phyloP scores from a whole-genome alignment of 2,888 invertebrate species.

The Athetis lepigone region DNA sequence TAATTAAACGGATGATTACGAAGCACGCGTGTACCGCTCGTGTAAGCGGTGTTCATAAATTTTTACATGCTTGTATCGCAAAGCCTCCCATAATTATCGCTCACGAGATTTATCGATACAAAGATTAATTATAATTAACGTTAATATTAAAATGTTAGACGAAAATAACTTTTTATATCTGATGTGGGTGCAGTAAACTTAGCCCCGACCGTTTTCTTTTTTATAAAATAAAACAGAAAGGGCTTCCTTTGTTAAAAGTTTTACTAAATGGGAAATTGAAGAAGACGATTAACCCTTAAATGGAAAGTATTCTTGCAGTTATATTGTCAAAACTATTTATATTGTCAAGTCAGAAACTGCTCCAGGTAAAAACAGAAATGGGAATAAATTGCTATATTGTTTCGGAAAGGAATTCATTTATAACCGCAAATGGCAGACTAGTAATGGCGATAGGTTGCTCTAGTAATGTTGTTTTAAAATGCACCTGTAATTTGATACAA shows the following conservation, averaged over 20 bases:
- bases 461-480: slow-evolving; percentile 3
- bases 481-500: background rate
- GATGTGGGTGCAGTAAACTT: slow-evolving; percentile 3
- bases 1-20: slow-evolving; percentile 71
- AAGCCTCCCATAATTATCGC: slow-evolving; percentile 40
- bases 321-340: slow-evolving; percentile 50
- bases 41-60: slow-evolving; percentile 69
- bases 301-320: slow-evolving; percentile 42
- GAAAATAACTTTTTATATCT: slow-evolving; percentile 44
- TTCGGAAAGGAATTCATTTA: slow-evolving; percentile 35
- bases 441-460: slow-evolving; percentile 13
- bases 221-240: slow-evolving; percentile 11
- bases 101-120: slow-evolving; percentile 45
- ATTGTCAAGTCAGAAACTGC: slow-evolving; percentile 35
- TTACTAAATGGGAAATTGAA: slow-evolving; percentile 34
- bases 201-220: background rate
- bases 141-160: slow-evolving; percentile 54
- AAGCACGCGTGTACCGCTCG: slow-evolving; percentile 67
- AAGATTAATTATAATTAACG: slow-evolving; percentile 51
- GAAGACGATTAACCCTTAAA: slow-evolving; percentile 38
- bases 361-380: slow-evolving; percentile 28
- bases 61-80: slow-evolving; percentile 61
- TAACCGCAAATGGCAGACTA: slow-evolving; percentile 19
- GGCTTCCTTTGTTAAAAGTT: slow-evolving; percentile 21
- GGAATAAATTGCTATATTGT: slow-evolving; percentile 41